Base-by-base conservation (phyloP, 2,888 invertebrate genomes). In the Drosophila paramelanica region DNA sequence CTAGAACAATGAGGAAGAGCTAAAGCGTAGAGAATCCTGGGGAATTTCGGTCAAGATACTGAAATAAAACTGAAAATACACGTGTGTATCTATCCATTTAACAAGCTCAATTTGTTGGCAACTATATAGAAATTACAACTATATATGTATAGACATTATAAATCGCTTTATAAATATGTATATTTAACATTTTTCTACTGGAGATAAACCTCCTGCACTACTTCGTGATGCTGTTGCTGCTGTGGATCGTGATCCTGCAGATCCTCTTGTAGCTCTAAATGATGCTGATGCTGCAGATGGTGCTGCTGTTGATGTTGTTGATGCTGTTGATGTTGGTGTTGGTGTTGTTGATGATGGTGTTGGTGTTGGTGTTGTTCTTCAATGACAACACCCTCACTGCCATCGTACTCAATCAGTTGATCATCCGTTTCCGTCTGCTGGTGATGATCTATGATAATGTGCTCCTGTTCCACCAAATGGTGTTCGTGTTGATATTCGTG, bases 181-280 rank as follows among this genome's bases (percentile, higher is more conserved):
- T 58, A 57, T 53, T 25, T 58, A 71, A 61, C 60, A 57, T 23
- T 49, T 23, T n/a, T 55, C 52, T 80, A 89, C 53, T 89, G 90
- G 57, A 91, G 77, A 81, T 91, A 91, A 50, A 91, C 90, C 52
- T 91, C 90, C 62, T 91, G 91, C 27, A 90, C 90, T 45, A 89
- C 88, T 36, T 91, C 90, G 45, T 90, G 87, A 49, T 90, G 91
- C 56, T 90, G 73, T 41, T 88, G 89, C 49, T 89, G 90, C 41
- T 90, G 89, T 23, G 84, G 87, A 72, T 90, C 70, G 38, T 72
- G 65, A 3, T 89, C 87, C 49, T 89, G 88, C 73, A 86, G 65
- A 17, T 90, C 90, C 56, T 90, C 90, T 23, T 90, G 85, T 60
- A 87, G 46, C 23, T 84, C 82, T 50, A 84, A 73, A 62, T 88